phyloP scores from a whole-genome alignment of 2,888 invertebrate species.

The Pinctada fucata region DNA sequence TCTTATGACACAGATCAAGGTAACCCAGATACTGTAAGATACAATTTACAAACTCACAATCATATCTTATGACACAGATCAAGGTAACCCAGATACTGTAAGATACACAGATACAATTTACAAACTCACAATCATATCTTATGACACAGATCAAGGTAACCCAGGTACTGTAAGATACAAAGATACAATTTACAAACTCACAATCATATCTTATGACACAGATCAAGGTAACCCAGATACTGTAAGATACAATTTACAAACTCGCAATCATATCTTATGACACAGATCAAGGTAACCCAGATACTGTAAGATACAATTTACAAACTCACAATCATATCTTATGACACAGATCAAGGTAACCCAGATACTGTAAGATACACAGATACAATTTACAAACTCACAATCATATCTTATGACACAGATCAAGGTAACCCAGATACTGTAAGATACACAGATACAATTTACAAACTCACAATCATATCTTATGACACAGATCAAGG shows the following conservation, averaged over 20 bases:
- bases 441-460: constrained; percentile 78
- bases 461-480: too few species aligned
- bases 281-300: constrained; percentile 87
- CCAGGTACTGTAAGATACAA: constrained; percentile 83
- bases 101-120: constrained; percentile 14
- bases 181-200: neutral
- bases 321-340: too few species aligned
- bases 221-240: constrained; percentile 86
- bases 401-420: too few species aligned
- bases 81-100: constrained; percentile 85
- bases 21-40: constrained; percentile 84
- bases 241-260: constrained; percentile 75
- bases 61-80: constrained; percentile 86
- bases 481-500: constrained; percentile 85
- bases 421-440: constrained; percentile 86
- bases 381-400: neutral
- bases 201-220: too few species aligned
- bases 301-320: constrained; percentile 79
- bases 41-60: neutral
- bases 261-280: too few species aligned
- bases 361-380: constrained; percentile 83
- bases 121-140: too few species aligned
- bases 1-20: constrained; percentile 81
- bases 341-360: constrained; percentile 85
- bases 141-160: constrained; percentile 85